Conservation (phyloP, 2,888 invertebrate genomes). For the Trissoscelio sp. region DNA sequence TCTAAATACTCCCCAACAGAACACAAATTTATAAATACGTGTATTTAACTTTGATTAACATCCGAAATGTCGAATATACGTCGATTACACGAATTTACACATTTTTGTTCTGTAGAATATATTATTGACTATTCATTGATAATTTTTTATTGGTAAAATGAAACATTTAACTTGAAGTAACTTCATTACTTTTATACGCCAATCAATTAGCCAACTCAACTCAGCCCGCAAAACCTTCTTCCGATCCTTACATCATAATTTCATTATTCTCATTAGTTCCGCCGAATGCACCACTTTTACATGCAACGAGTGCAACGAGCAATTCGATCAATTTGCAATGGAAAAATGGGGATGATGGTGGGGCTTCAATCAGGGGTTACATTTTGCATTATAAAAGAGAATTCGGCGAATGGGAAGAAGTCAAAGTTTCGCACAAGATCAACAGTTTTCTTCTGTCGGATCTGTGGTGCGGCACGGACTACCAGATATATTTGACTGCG, state of each 20-base stretch:
- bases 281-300: slow-evolving; percentile 92
- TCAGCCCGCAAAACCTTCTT: neutral
- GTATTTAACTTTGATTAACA: no score
- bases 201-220: neutral
- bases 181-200: no score
- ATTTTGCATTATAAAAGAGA: slow-evolving; percentile 95
- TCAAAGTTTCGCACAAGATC: slow-evolving; percentile 92
- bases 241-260: slow-evolving; percentile 2
- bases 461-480: slow-evolving; percentile 94
- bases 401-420: slow-evolving; percentile 96
- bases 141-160: no score
- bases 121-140: no score
- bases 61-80: no score
- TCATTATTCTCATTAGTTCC: slow-evolving; percentile 87
- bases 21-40: no score
- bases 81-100: no score
- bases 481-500: slow-evolving; percentile 95
- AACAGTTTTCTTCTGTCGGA: slow-evolving; percentile 92
- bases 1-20: no score
- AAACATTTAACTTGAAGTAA: no score
- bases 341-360: slow-evolving; percentile 92
- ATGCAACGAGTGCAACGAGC: slow-evolving; percentile 92
- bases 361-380: slow-evolving; percentile 87
- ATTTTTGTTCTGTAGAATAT: no score
- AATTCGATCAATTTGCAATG: slow-evolving; percentile 93